Percentiles rank a stretch among this genome's conserved stretches.
Conservation (phyloP, 2,888 invertebrate genomes). For the Alcis repandata region DNA sequence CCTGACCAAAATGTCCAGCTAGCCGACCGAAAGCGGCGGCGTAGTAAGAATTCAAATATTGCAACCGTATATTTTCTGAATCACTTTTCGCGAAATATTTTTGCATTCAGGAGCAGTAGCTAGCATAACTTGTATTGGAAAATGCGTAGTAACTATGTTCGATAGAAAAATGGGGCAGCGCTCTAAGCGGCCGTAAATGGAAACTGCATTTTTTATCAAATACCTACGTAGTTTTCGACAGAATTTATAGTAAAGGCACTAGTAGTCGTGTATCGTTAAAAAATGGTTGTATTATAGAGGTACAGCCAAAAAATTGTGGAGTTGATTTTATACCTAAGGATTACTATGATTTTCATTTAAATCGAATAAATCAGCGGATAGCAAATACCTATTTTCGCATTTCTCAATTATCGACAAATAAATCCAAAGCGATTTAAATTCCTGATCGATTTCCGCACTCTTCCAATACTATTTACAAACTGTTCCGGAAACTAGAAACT, state of each 20-base stretch:
- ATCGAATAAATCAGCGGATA: background rate
- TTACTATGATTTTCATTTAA: background rate
- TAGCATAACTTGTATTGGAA: no score
- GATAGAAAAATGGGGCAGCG: no score
- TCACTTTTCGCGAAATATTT: background rate
- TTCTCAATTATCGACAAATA: background rate
- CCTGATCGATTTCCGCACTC: constrained; percentile 7
- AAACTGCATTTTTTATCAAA: no score
- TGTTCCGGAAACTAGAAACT: constrained; percentile 30
- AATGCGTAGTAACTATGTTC: no score
- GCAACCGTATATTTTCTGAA: background rate
- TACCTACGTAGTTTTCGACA: no score
- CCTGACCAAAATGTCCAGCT: constrained; percentile 50
- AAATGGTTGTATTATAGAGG: no score
- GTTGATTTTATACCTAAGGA: no score
- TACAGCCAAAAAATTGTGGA: no score
- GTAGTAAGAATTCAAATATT: background rate
- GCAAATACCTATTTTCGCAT: constrained; percentile 7
- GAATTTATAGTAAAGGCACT: no score
- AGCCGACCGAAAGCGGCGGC: constrained; percentile 17
- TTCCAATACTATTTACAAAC: constrained; percentile 39
- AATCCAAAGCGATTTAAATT: constrained; percentile 12
- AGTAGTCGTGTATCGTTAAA: no score
- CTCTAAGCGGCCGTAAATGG: no score
- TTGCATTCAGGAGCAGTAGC: background rate